Percentiles rank a stretch among this genome's conserved stretches.
phyloP scores from a whole-genome alignment of 2,797 vertebrate species.

The Phylloscopus collybita region DNA sequence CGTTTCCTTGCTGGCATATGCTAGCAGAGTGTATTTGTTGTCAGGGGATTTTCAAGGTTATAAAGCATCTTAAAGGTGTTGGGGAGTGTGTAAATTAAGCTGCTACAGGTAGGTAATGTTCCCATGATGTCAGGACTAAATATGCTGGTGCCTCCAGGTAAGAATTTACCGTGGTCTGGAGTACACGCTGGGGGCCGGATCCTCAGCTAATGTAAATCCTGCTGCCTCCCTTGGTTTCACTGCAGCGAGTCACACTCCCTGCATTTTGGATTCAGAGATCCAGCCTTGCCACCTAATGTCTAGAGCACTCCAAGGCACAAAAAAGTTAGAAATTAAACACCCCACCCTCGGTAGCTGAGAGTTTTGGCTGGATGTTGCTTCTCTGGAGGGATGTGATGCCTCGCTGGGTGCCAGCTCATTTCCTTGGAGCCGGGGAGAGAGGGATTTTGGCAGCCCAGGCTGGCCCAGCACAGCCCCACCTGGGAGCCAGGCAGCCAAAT shows the following conservation, averaged over 20 bases:
- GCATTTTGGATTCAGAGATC: background rate
- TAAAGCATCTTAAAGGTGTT: constrained; percentile 66
- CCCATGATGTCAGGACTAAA: constrained; percentile 48
- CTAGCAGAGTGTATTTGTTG: constrained; percentile 56
- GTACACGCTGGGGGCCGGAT: background rate
- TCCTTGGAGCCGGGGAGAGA: background rate
- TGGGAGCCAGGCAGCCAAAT: constrained; percentile 12
- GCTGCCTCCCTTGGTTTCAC: background rate
- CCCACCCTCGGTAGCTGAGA: background rate
- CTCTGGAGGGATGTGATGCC: accelerated
- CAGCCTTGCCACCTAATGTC: background rate
- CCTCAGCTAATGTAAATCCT: constrained; percentile 11
- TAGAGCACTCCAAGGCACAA: background rate
- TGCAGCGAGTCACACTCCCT: background rate
- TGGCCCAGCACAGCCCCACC: background rate
- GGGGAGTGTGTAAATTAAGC: constrained; percentile 61
- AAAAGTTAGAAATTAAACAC: background rate
- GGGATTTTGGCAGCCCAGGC: background rate
- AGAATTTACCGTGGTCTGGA: constrained; percentile 10
- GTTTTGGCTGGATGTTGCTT: background rate
- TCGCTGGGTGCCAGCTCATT: background rate
- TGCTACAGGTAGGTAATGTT: constrained; percentile 58
- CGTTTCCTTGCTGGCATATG: constrained; percentile 50
- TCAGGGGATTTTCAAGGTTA: constrained; percentile 71
- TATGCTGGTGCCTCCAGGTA: constrained; percentile 41